Percentiles rank a stretch among this genome's conserved stretches.
phyloP scores from a whole-genome alignment of 2,113 vertebrate genomes.

The Lutjanus erythropterus region DNA sequence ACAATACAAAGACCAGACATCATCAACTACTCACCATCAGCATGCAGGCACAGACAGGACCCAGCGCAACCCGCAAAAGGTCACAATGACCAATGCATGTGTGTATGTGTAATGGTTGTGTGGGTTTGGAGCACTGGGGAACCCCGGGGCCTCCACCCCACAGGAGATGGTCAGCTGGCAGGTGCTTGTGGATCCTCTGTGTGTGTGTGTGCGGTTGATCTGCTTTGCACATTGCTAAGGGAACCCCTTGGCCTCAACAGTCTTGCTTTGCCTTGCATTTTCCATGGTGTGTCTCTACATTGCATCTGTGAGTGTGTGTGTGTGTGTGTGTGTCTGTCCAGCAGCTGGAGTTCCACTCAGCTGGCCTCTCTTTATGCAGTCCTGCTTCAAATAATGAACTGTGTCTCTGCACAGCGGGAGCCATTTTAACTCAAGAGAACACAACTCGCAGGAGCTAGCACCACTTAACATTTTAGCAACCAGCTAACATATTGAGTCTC shows the following conservation, averaged over 20 bases:
- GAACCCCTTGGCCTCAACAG: constrained; percentile 63
- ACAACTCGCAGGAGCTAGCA: constrained; percentile 56
- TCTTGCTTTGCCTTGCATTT: constrained; percentile 73
- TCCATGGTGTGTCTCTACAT: constrained; percentile 63
- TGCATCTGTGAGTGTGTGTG: constrained; percentile 40
- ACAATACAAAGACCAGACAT: constrained; percentile 48
- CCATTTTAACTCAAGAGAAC: constrained; percentile 68
- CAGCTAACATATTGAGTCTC: constrained; percentile 23
- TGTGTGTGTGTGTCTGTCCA: constrained; percentile 32
- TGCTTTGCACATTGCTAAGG: constrained; percentile 67
- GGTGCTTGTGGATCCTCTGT: constrained; percentile 48
- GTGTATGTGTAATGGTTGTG: constrained; percentile 33
- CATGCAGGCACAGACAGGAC: constrained; percentile 41
- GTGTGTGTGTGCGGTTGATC: constrained; percentile 39
- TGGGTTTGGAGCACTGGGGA: constrained; percentile 23
- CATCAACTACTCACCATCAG: constrained; percentile 57
- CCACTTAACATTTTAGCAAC: constrained; percentile 70
- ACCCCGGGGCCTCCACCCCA: constrained; percentile 39
- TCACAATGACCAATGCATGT: constrained; percentile 28
- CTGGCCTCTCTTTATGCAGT: constrained; percentile 79
- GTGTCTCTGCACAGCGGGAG: constrained; percentile 75
- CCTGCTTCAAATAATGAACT: constrained; percentile 81
- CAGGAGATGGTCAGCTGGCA: constrained; percentile 66
- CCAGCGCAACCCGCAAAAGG: constrained; percentile 50
- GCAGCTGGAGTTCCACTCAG: constrained; percentile 85